Evolutionary conservation across 2,888 invertebrate species (phyloP).

Genomic region (Zeuzera pyrina): DNA sequence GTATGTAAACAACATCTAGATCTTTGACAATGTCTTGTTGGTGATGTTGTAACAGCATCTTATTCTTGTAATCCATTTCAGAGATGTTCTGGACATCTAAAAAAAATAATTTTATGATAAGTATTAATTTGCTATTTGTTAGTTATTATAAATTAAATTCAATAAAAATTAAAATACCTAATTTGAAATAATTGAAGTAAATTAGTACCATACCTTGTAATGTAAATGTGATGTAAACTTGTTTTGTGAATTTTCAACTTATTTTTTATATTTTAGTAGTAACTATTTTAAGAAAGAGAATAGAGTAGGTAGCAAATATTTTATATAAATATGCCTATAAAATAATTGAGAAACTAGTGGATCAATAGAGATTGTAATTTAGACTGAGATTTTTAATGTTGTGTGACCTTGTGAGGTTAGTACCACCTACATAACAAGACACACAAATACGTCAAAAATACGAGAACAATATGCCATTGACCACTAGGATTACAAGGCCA

Average conservation of each 20-base stretch:
- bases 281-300: too few relatives aligned
- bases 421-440: conserved; percentile 51
- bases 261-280: too few relatives aligned
- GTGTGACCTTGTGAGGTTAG: conserved; percentile 45
- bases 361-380: too few relatives aligned
- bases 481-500: conserved; percentile 1
- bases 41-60: conserved; percentile 45
- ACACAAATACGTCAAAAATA: conserved; percentile 27
- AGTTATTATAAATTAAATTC: background rate
- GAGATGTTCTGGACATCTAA: conserved; percentile 39
- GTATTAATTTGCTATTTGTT: too few relatives aligned
- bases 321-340: too few relatives aligned
- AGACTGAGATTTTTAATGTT: too few relatives aligned
- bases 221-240: too few relatives aligned
- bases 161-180: too few relatives aligned
- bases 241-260: too few relatives aligned
- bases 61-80: conserved; percentile 54
- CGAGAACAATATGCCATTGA: conserved; percentile 13
- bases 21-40: conserved; percentile 59
- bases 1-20: conserved; percentile 57
- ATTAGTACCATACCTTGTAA: too few relatives aligned
- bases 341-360: too few relatives aligned
- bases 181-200: background rate
- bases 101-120: conserved; percentile 15
- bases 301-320: too few relatives aligned